Evolutionary conservation across 2,888 invertebrate species (phyloP).

Genomic region (Pollenia labialis): DNA sequence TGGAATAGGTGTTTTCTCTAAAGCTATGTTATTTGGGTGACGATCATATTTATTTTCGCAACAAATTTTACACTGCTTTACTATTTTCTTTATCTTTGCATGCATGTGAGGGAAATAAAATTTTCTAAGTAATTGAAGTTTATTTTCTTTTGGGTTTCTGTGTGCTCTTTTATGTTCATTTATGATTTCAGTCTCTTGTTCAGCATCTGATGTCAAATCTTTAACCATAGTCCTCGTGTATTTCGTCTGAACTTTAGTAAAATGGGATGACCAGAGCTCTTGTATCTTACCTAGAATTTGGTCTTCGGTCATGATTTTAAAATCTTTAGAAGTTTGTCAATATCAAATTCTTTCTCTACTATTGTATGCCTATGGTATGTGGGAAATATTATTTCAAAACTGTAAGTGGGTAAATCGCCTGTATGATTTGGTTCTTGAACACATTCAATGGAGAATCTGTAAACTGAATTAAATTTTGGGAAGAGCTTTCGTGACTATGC

Average conservation of each 20-base stretch:
- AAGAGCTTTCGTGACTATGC: slow-evolving; percentile 8
- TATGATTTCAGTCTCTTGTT: slow-evolving; percentile 26
- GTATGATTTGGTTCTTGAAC: slow-evolving; percentile 17
- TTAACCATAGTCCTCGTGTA: slow-evolving; percentile 38
- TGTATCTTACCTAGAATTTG: slow-evolving; percentile 32
- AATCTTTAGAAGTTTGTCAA: neutral
- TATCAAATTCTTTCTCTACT: neutral
- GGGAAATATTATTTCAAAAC: slow-evolving; percentile 20
- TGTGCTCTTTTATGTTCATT: slow-evolving; percentile 30
- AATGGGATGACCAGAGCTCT: slow-evolving; percentile 8
- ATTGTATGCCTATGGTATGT: slow-evolving; percentile 26
- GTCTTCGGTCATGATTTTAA: slow-evolving; percentile 8
- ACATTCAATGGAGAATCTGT: slow-evolving; percentile 27
- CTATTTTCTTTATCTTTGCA: slow-evolving; percentile 26
- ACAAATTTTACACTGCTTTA: slow-evolving; percentile 32
- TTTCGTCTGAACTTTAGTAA: neutral
- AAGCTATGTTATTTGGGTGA: slow-evolving; percentile 24
- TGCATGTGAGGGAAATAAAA: slow-evolving; percentile 33
- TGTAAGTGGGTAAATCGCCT: slow-evolving; percentile 1
- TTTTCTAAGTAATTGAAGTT: slow-evolving; percentile 15
- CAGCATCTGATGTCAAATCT: slow-evolving; percentile 12
- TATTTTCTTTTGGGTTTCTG: slow-evolving; percentile 27
- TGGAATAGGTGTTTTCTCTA: slow-evolving; percentile 38
- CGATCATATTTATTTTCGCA: slow-evolving; percentile 48
- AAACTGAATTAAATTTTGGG: slow-evolving; percentile 12